Percentiles rank a stretch among this genome's conserved stretches.
These are phyloP conservation scores for Balaeniceps rex DNA, from an alignment of 2,113 vertebrate genomes.

Conservation along the genomic window DNA sequence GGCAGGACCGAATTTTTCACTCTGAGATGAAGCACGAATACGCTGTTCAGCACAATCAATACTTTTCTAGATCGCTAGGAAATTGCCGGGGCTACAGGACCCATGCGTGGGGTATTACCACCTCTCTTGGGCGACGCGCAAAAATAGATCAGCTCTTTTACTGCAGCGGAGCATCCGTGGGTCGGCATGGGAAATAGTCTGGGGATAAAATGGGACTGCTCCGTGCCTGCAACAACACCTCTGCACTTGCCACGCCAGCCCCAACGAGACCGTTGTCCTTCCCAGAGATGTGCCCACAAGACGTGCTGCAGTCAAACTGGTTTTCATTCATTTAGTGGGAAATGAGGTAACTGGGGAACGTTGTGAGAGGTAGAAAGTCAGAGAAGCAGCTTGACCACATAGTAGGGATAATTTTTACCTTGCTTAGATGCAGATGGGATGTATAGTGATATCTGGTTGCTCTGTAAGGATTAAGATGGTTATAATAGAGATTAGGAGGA, in stretches of 20 bases:
- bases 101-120: not conserved
- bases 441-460: not conserved
- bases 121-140: not conserved
- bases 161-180: not conserved
- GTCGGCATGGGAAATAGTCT: not conserved
- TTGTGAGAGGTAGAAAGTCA: not conserved
- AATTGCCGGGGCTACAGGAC: not conserved
- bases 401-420: not conserved
- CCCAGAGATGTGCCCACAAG: not conserved
- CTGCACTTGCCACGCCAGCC: not conserved
- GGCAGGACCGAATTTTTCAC: conserved; percentile 7
- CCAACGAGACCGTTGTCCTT: not conserved
- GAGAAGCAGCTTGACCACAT: not conserved
- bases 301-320: not conserved
- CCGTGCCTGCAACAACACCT: not conserved
- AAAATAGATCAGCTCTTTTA: not conserved
- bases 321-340: not conserved
- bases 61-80: not conserved
- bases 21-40: not conserved
- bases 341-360: not conserved
- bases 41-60: not conserved
- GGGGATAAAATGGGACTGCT: not conserved
- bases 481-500: not conserved
- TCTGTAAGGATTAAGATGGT: not conserved
- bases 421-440: not conserved